A percentile compares a stretch with the other conserved stretches of the same genome.
Conservation (phyloP, 2,888 invertebrate genomes). For the Scaptomyza tumidula region DNA sequence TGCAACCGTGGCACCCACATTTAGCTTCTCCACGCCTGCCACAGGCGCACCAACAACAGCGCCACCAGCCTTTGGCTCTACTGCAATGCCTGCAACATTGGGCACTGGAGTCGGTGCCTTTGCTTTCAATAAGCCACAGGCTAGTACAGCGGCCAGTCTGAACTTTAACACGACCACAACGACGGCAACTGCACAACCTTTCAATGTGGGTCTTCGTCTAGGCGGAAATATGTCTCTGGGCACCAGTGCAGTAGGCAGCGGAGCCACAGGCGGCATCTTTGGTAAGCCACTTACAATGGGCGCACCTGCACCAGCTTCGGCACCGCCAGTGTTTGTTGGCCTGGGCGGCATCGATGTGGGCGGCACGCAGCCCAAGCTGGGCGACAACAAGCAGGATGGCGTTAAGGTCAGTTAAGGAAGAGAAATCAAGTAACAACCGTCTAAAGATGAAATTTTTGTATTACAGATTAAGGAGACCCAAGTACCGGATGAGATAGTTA, state of each 20-base stretch:
- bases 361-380: constrained; percentile 82
- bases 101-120: constrained; percentile 61
- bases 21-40: constrained; percentile 59
- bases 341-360: constrained; percentile 84
- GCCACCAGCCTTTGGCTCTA: constrained; percentile 59
- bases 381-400: constrained; percentile 83
- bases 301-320: constrained; percentile 62
- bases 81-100: constrained; percentile 55
- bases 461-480: constrained; percentile 83
- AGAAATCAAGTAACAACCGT: not conserved
- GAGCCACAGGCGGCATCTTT: constrained; percentile 67
- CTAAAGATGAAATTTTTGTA: not conserved
- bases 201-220: constrained; percentile 53
- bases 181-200: constrained; percentile 71
- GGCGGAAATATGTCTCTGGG: constrained; percentile 34
- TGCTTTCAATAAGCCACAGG: constrained; percentile 72
- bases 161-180: constrained; percentile 82
- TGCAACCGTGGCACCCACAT: constrained; percentile 55
- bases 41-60: constrained; percentile 57
- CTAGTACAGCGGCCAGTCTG: constrained; percentile 76
- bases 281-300: constrained; percentile 67
- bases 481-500: constrained; percentile 91
- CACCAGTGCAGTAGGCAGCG: constrained; percentile 1
- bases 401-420: constrained; percentile 63
- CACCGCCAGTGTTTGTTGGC: constrained; percentile 79